Evolutionary conservation across 2,113 vertebrate species (phyloP).

Genomic region (Chunga burmeisteri): DNA sequence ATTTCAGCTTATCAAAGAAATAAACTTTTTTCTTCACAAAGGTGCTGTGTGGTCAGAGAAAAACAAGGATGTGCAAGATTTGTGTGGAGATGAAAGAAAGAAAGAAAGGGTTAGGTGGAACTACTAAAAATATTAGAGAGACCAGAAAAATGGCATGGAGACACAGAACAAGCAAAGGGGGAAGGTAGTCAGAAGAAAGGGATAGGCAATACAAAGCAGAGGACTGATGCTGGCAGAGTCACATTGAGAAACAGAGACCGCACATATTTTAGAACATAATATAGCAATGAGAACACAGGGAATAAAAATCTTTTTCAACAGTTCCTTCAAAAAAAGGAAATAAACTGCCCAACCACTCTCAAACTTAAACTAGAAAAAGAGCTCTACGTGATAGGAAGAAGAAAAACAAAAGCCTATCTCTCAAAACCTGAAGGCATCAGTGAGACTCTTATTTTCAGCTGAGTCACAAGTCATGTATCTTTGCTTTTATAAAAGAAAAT

Average conservation of each 20-base stretch:
- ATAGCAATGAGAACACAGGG: neutral
- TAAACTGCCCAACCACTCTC: neutral
- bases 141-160: neutral
- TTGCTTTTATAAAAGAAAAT: neutral
- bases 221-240: neutral
- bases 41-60: neutral
- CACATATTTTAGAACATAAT: neutral
- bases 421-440: neutral
- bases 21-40: neutral
- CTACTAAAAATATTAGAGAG: neutral
- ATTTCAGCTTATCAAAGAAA: neutral
- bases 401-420: neutral
- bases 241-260: neutral
- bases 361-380: neutral
- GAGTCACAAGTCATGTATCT: neutral
- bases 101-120: neutral
- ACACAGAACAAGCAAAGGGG: neutral
- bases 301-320: neutral
- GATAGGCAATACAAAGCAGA: neutral
- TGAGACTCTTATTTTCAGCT: neutral
- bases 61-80: neutral
- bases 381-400: neutral
- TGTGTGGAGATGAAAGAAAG: too few relatives aligned
- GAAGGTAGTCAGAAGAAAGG: neutral
- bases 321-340: neutral